Evolutionary conservation across 2,888 invertebrate genomes (phyloP).

Genomic region (Podotricha telesiphe): DNA sequence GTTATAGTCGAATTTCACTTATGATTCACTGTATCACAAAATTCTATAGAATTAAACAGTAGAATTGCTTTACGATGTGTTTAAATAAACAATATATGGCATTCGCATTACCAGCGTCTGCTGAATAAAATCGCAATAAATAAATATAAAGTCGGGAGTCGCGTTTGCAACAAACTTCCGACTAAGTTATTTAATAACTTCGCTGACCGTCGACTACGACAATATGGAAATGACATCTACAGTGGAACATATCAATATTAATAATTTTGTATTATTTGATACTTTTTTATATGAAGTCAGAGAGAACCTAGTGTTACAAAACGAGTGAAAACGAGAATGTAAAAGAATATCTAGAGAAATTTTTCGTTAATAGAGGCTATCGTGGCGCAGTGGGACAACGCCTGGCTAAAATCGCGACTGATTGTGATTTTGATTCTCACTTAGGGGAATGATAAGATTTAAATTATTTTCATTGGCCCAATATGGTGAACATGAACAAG

Average conservation of each 20-base stretch:
- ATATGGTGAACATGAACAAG: too few species aligned
- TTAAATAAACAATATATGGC: constrained; percentile 37
- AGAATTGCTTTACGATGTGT: constrained; percentile 19
- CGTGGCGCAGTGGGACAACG: too few species aligned
- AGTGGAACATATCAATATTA: constrained; percentile 8
- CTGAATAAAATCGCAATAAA: constrained; percentile 68
- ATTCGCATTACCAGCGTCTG: constrained; percentile 54
- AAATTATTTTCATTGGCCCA: too few species aligned
- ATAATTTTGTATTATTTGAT: neutral
- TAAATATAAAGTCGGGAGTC: constrained; percentile 60
- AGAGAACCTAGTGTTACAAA: too few species aligned
- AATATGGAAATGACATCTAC: constrained; percentile 25
- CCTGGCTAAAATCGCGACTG: too few species aligned
- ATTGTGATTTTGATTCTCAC: too few species aligned
- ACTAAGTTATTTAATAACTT: constrained; percentile 65
- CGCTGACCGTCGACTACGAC: constrained; percentile 31
- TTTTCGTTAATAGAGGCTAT: too few species aligned
- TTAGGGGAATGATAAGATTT: too few species aligned
- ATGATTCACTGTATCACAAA: neutral
- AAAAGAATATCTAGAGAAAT: too few species aligned
- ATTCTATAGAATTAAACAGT: neutral
- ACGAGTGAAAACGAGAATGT: too few species aligned
- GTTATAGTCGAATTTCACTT: too few species aligned
- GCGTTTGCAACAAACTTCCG: constrained; percentile 48
- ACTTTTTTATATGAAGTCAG: too few species aligned